phyloP scores from a whole-genome alignment of 2,113 vertebrate species.

The Megaceryle maxima region DNA sequence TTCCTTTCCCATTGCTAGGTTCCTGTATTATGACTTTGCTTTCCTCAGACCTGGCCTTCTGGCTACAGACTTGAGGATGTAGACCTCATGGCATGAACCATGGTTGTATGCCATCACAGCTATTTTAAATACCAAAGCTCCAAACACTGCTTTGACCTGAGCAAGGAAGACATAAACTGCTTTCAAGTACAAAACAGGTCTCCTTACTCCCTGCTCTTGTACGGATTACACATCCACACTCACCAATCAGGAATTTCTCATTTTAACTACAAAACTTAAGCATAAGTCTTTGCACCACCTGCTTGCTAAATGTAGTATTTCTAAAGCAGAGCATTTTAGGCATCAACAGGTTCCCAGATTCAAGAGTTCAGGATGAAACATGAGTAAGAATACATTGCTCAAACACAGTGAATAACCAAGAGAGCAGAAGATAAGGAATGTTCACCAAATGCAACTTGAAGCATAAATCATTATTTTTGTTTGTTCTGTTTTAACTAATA shows the following conservation, averaged over 20 bases:
- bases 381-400: background rate
- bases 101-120: rapidly evolving
- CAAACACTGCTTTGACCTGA: background rate
- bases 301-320: background rate
- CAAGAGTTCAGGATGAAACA: background rate
- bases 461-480: background rate
- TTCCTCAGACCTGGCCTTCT: background rate
- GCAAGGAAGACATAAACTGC: background rate
- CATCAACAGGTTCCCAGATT: background rate
- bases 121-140: background rate
- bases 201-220: background rate
- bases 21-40: background rate
- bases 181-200: background rate
- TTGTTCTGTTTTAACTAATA: background rate
- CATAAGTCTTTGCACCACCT: background rate
- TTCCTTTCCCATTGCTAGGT: background rate
- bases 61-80: rapidly evolving
- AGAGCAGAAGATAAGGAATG: background rate
- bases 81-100: background rate
- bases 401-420: background rate
- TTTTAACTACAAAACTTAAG: background rate
- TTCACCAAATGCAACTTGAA: background rate
- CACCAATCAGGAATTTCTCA: background rate
- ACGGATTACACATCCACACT: background rate
- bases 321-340: background rate